A percentile compares a stretch with the other conserved stretches of the same genome.
phyloP scores from a whole-genome alignment of 1,140 invertebrate species.

The Papilio dardanus region DNA sequence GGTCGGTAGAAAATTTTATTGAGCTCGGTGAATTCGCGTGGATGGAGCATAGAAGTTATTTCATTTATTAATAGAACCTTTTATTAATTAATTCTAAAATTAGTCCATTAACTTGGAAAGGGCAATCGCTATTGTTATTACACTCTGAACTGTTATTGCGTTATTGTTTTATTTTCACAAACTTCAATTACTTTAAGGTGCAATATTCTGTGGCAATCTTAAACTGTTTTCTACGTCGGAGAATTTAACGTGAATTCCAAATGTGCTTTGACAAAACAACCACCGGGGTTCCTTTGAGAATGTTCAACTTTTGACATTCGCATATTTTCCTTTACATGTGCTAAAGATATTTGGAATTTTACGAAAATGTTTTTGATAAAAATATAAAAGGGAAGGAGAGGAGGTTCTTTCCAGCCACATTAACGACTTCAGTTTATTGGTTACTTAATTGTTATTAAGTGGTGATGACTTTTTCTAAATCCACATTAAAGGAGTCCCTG shows the following conservation, averaged over 20 bases:
- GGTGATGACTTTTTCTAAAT: no score
- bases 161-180: not conserved
- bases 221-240: not conserved
- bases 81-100: not conserved
- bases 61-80: not conserved
- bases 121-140: not conserved
- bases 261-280: constrained; percentile 15
- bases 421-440: no score
- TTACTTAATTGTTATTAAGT: no score
- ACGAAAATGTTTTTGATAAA: not conserved
- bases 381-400: not conserved
- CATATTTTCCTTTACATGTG: not conserved
- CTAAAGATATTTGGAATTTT: not conserved
- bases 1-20: not conserved
- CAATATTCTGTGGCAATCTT: not conserved
- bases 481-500: no score
- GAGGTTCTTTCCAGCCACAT: no score
- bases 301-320: not conserved
- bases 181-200: constrained; percentile 5
- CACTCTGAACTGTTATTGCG: not conserved
- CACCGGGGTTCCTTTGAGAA: constrained; percentile 7
- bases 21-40: not conserved
- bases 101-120: not conserved
- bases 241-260: constrained; percentile 18
- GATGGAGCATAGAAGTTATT: not conserved